Evolutionary conservation across 2,797 vertebrate species (phyloP), one percentile per base, ranked within the genome.

Genomic region (Tragelaphus eurycerus): DNA sequence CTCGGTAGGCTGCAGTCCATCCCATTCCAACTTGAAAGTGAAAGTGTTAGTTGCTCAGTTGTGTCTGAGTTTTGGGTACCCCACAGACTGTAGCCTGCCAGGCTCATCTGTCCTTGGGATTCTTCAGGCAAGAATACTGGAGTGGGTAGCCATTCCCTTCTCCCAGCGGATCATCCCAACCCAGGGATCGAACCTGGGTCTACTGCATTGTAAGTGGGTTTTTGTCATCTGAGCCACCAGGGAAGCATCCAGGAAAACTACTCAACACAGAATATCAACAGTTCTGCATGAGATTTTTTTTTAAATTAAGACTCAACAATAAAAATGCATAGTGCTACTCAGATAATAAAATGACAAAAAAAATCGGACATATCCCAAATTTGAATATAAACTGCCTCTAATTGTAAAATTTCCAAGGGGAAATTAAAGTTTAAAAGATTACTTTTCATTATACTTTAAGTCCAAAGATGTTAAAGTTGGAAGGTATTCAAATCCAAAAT

Each of bases 391-490:
- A 92, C 17, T 57, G 13, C 25, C 23, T 55, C 27, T 83, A 57
- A 92, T 93, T 97, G 78, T 84, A 84, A 87, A 95, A 89, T 85
- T 84, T 9, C 31, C 64, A 93, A 91, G 52, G 46, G 91, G 21
- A 96, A 89, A 95, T 57, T 85, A 67, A 94, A 97, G 25, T 95
- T 82, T 79, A 91, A 64, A 64, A 57, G 67, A 71, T 64, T 92
- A 59, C 54, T 93, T 64, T 29, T 12, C 21, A 59, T 95, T 93
- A 31, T 0, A 38, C 9, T 91, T 90, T 59, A 79, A 82, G 7
- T 71, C 5, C 29, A 78, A 94, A 71, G 57, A 86, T 54, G 1
- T 79, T 79, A 67, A 81, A 92, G 21, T 90, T 46, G 78, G 43
- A 71, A 59, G 29, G 10, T 93, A 54, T 74, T 96, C 57, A 94